Evolutionary conservation across 2,797 vertebrate genomes (phyloP), one percentile per base, ranked within the genome.

Genomic region (Spondyliosoma cantharus): DNA sequence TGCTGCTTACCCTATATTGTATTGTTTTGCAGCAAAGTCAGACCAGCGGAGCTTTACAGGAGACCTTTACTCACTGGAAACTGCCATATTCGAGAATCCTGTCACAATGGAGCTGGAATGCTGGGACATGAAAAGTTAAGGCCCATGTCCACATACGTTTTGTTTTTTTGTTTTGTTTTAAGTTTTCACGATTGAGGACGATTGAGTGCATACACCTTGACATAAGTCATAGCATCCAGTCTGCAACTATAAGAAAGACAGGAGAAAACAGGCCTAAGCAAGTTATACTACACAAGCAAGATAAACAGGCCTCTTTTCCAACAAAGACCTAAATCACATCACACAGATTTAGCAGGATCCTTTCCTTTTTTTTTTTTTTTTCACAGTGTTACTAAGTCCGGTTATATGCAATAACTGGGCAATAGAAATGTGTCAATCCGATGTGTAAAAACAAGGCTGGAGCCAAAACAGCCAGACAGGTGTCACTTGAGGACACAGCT

Each of bases 1-100:
- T 72, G 32, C 46, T 27, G 43, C 80, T 76, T 70, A 71, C 37
- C 52, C 65, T 63, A 19, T 57, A 52, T 15, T 72, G 60, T 49
- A 32, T 63, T 75, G 69, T 82, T 78, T 66, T 60, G 43, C 43
- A 68, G 67, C n/a, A 77, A 78, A 81, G 68, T 74, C 64, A 83
- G 65, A 66, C 43, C 4, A 12, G 49, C 45, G 61, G 48, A 60
- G 24, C 68, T 74, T 75, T 25, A 61, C n/a, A n/a, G n/a, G n/a
- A n/a, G n/a, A n/a, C n/a, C 14, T 15, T 24, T 17, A 45, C 32
- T 65, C 29, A 54, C 25, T 24, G 6, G 9, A 69, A 52, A 7
- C 37, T 48, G 29, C 46, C 24, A 12, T 25, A 13, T 69, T 54
- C 17, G 57, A 69, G 29, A 49, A 50, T 13, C 11, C 16, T 46